These are phyloP conservation scores for Regulus satrapa DNA, from an alignment of 2,113 vertebrate genomes.

Conservation along the genomic window DNA sequence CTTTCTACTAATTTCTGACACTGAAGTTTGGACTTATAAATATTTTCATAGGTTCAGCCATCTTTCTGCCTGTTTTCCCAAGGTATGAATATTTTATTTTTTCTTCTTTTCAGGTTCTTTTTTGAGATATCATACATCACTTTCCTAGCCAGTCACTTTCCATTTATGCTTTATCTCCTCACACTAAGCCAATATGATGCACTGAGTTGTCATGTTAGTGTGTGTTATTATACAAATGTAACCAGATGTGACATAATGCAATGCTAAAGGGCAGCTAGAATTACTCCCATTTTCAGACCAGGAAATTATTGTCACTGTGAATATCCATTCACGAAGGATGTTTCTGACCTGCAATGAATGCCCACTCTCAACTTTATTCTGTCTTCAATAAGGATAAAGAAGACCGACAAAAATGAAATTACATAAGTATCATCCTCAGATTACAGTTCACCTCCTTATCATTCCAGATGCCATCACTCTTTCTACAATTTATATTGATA, in stretches of 20 bases:
- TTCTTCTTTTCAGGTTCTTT: not conserved
- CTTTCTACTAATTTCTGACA: not conserved
- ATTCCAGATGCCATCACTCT: not conserved
- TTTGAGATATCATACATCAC: not conserved
- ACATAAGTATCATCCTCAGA: not conserved
- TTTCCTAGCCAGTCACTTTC: not conserved
- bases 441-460: not conserved
- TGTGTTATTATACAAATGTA: not conserved
- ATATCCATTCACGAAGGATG: not conserved
- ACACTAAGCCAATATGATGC: not conserved
- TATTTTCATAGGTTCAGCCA: not conserved
- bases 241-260: not conserved
- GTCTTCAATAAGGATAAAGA: not conserved
- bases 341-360: not conserved
- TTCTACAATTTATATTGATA: not conserved
- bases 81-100: not conserved
- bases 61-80: not conserved
- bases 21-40: not conserved
- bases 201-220: not conserved
- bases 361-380: not conserved
- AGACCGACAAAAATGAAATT: not conserved
- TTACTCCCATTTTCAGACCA: slow-evolving; percentile 15
- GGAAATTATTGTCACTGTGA: slow-evolving; percentile 37
- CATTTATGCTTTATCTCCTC: not conserved
- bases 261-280: slow-evolving; percentile 1